These are phyloP conservation scores for Lutjanus campechanus DNA, from an alignment of 2,797 vertebrate genomes.

Conservation along the genomic window DNA sequence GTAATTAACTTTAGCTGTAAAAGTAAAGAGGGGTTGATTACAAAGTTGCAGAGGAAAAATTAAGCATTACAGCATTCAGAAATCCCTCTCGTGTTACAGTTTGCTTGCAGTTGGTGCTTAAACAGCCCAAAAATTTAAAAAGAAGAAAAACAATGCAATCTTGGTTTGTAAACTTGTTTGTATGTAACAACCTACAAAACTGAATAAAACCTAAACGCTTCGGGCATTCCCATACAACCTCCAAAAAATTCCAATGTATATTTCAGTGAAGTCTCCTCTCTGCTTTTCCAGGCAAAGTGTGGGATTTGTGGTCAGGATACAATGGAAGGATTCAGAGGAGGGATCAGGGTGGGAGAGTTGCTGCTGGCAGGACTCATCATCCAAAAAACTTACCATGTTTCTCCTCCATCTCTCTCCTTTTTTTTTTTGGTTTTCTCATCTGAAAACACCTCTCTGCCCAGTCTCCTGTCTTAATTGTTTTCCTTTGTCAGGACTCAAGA, in stretches of 20 bases:
- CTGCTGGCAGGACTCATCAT: conserved; percentile 50
- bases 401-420: conserved; percentile 52
- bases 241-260: conserved; percentile 76
- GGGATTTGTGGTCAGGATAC: conserved; percentile 78
- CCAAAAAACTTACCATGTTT: conserved; percentile 61
- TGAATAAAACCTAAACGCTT: conserved; percentile 45
- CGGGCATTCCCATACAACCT: conserved; percentile 52
- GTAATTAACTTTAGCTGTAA: conserved; percentile 78
- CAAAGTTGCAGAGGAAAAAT: conserved; percentile 68
- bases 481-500: conserved; percentile 71
- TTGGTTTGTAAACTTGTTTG: conserved; percentile 33
- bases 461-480: conserved; percentile 74
- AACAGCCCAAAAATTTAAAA: conserved; percentile 1
- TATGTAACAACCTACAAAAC: conserved; percentile 18
- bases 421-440: conserved; percentile 63
- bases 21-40: conserved; percentile 74
- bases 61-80: conserved; percentile 42
- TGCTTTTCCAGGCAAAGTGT: conserved; percentile 78
- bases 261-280: conserved; percentile 74
- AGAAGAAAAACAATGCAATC: too few relatives aligned
- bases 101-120: conserved; percentile 10
- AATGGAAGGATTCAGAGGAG: conserved; percentile 79
- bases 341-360: conserved; percentile 60
- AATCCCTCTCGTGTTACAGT: conserved; percentile 15
- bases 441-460: conserved; percentile 59